These are phyloP conservation scores for Patiria miniata DNA, from an alignment of 35 echinoderm and acorn worm genomes.

Conservation along the genomic window DNA sequence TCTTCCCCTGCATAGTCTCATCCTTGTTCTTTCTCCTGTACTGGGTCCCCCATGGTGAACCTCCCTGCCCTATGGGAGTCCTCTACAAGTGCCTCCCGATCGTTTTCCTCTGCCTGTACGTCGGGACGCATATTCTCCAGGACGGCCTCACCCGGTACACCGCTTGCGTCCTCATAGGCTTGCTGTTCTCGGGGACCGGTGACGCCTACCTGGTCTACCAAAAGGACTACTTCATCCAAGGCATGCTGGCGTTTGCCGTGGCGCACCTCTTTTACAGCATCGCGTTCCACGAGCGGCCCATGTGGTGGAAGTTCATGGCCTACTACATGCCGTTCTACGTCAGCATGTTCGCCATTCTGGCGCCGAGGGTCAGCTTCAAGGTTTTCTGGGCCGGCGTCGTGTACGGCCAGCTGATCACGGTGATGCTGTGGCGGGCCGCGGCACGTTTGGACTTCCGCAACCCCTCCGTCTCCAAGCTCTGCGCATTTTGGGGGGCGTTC, in stretches of 20 bases:
- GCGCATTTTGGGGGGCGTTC: slow-evolving; percentile 69
- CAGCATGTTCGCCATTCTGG: slow-evolving; percentile 47
- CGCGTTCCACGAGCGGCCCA: slow-evolving; percentile 72
- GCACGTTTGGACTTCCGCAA: slow-evolving; percentile 58
- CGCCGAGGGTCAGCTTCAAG: slow-evolving; percentile 58
- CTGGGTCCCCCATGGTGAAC: slow-evolving; percentile 51
- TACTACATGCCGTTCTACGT: slow-evolving; percentile 32
- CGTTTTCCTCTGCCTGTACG: slow-evolving; percentile 74
- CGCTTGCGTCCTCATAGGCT: slow-evolving; percentile 60
- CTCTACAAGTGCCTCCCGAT: slow-evolving; percentile 90
- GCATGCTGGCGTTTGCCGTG: slow-evolving; percentile 76
- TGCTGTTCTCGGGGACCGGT: slow-evolving; percentile 81
- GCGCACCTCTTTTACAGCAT: slow-evolving; percentile 82
- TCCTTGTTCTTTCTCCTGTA: slow-evolving; percentile 68
- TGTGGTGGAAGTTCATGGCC: slow-evolving; percentile 45
- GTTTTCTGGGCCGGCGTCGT: slow-evolving; percentile 54
- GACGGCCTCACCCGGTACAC: slow-evolving; percentile 60
- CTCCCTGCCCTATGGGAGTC: slow-evolving; percentile 56
- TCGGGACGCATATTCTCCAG: slow-evolving; percentile 46
- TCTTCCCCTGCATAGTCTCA: slow-evolving; percentile 73
- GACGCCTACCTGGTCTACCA: slow-evolving; percentile 84
- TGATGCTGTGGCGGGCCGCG: slow-evolving; percentile 86
- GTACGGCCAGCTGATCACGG: slow-evolving; percentile 69
- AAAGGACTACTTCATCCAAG: slow-evolving; percentile 84
- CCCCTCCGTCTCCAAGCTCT: slow-evolving; percentile 81